phyloP scores from a whole-genome alignment of 2,113 vertebrate genomes.

The Lampris megalopsis region DNA sequence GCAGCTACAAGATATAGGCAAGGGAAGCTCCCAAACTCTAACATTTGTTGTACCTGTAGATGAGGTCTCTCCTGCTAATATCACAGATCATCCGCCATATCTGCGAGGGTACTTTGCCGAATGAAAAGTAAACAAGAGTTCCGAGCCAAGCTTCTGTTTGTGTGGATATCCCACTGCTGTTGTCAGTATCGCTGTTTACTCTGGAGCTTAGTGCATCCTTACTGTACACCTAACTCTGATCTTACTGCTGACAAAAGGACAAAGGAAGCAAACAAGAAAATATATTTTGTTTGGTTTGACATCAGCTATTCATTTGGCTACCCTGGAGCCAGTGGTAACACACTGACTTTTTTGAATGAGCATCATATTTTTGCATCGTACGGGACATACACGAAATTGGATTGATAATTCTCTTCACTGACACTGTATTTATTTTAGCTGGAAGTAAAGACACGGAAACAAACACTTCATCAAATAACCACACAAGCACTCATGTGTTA shows the following conservation, averaged over 20 bases:
- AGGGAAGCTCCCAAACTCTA: conserved; percentile 43
- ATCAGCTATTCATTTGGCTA: conserved; percentile 38
- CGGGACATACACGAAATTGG: conserved; percentile 44
- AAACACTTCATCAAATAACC: conserved; percentile 18
- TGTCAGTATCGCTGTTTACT: conserved; percentile 61
- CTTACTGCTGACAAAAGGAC: conserved; percentile 41
- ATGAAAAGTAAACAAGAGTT: conserved; percentile 58
- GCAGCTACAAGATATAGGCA: conserved; percentile 18
- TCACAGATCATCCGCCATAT: conserved; percentile 39
- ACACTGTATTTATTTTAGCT: conserved; percentile 47
- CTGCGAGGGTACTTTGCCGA: conserved; percentile 32
- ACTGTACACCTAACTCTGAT: conserved; percentile 59
- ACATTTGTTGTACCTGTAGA: conserved; percentile 39
- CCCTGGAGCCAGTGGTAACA: conserved; percentile 43
- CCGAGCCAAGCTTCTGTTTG: conserved; percentile 45
- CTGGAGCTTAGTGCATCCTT: conserved; percentile 55
- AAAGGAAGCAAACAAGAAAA: conserved; percentile 34
- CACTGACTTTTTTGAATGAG: conserved; percentile 65
- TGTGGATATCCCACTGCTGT: conserved; percentile 55
- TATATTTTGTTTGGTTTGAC: conserved; percentile 38
- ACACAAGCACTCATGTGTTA: conserved; percentile 11
- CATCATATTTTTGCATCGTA: conserved; percentile 43
- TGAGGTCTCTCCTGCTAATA: conserved; percentile 40
- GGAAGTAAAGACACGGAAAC: conserved; percentile 35
- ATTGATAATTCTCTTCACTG: conserved; percentile 45